phyloP scores from a whole-genome alignment of 2,888 invertebrate genomes.

The Craniophora ligustri region DNA sequence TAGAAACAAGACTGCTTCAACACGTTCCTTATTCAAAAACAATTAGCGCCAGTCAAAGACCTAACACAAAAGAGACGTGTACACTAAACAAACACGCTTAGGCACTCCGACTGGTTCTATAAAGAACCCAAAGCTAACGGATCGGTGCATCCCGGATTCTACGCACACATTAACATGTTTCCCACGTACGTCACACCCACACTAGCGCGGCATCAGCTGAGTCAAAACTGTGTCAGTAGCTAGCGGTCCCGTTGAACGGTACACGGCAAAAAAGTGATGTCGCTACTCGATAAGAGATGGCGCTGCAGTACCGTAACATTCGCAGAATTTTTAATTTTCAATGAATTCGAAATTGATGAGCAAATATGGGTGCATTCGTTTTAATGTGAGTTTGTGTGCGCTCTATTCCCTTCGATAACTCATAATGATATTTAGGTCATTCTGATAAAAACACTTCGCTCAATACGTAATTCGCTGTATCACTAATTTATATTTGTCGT shows the following conservation, averaged over 20 bases:
- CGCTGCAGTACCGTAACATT: slow-evolving; percentile 59
- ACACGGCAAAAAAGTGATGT: slow-evolving; percentile 62
- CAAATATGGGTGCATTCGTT: slow-evolving; percentile 9
- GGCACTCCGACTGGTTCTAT: slow-evolving; percentile 63
- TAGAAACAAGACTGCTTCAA: slow-evolving; percentile 8
- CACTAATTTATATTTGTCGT: slow-evolving; percentile 32
- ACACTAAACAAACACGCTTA: slow-evolving; percentile 56
- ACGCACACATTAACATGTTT: slow-evolving; percentile 65
- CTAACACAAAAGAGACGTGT: slow-evolving; percentile 54
- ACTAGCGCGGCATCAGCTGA: slow-evolving; percentile 75
- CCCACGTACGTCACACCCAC: slow-evolving; percentile 65
- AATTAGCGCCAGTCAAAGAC: slow-evolving; percentile 53
- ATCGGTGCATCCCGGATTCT: slow-evolving; percentile 73
- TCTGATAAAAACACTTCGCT: slow-evolving; percentile 53
- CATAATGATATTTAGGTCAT: slow-evolving; percentile 58
- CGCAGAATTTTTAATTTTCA: slow-evolving; percentile 8
- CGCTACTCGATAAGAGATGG: slow-evolving; percentile 80
- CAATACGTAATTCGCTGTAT: slow-evolving; percentile 39
- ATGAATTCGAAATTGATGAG: slow-evolving; percentile 16
- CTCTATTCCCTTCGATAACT: slow-evolving; percentile 53
- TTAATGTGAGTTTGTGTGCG: slow-evolving; percentile 41
- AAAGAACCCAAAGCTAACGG: slow-evolving; percentile 71
- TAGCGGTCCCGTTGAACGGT: slow-evolving; percentile 78
- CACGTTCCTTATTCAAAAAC: slow-evolving; percentile 33
- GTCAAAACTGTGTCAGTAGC: slow-evolving; percentile 83